A percentile compares a stretch with the other conserved stretches of the same genome.
Evolutionary conservation across 2,797 vertebrate genomes (phyloP).

Genomic region (Hyperoplus immaculatus): DNA sequence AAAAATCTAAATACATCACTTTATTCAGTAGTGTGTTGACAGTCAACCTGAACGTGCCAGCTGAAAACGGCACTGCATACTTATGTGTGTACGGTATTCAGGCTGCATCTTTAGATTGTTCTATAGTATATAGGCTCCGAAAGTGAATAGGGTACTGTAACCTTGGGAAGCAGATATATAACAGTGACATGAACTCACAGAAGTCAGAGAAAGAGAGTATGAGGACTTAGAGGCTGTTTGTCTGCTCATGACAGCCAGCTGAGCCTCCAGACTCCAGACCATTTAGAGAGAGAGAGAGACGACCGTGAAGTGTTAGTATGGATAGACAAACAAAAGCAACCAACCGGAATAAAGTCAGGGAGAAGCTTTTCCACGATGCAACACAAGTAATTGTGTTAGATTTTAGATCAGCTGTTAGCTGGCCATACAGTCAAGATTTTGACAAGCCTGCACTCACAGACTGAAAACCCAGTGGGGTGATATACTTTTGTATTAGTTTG

Average conservation of each 20-base stretch:
- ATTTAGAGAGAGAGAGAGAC: constrained; percentile 28
- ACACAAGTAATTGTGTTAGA: constrained; percentile 31
- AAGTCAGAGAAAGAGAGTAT: constrained; percentile 24
- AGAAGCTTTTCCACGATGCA: constrained; percentile 40
- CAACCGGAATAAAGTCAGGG: constrained; percentile 37
- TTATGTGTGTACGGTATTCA: constrained; percentile 9
- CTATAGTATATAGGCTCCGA: not conserved
- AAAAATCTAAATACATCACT: constrained; percentile 9
- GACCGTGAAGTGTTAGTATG: constrained; percentile 33
- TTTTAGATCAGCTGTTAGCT: constrained; percentile 31
- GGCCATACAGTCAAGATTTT: not conserved
- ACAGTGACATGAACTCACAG: constrained; percentile 18
- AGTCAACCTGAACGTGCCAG: not conserved
- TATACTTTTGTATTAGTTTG: not conserved
- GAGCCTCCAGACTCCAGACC: constrained; percentile 42
- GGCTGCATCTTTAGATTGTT: constrained; percentile 20
- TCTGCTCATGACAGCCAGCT: constrained; percentile 24
- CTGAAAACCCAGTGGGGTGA: not conserved
- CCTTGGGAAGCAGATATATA: constrained; percentile 12
- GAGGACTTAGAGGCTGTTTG: constrained; percentile 12
- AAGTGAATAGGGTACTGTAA: not conserved
- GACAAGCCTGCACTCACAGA: not conserved
- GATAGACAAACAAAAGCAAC: constrained; percentile 43
- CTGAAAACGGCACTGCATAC: not conserved
- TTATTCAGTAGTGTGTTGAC: not conserved